These are phyloP conservation scores for Cardinalis cardinalis DNA, from an alignment of 2,113 vertebrate genomes.

Conservation along the genomic window DNA sequence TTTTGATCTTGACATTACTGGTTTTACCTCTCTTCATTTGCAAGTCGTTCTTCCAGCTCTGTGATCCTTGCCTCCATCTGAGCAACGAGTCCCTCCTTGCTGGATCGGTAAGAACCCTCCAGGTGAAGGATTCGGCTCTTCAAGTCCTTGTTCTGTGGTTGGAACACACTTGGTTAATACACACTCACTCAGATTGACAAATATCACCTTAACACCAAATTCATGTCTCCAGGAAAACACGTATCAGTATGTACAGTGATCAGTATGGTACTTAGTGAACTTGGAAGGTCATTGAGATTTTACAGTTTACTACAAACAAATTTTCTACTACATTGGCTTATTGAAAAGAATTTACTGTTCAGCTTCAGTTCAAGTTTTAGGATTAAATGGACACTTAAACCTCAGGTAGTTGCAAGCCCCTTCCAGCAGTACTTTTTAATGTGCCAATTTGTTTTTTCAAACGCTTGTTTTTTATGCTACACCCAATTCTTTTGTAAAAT, in stretches of 20 bases:
- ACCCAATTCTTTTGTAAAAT: neutral
- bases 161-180: neutral
- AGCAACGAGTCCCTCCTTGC: constrained; percentile 87
- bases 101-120: constrained; percentile 88
- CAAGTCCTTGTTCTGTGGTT: constrained; percentile 88
- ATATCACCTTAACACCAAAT: neutral
- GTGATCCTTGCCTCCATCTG: constrained; percentile 89
- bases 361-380: neutral
- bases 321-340: neutral
- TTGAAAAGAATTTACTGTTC: neutral
- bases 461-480: neutral
- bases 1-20: neutral
- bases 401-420: neutral
- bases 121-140: constrained; percentile 88
- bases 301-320: neutral
- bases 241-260: neutral
- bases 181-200: neutral
- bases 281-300: neutral
- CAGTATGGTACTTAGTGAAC: neutral
- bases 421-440: neutral
- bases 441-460: neutral
- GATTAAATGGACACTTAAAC: neutral
- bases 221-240: neutral
- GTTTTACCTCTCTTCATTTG: constrained; percentile 88
- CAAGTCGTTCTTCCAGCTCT: constrained; percentile 90